Conservation (phyloP, 92 coral and sea anemone genomes). For the Palythoa caribaeorum region DNA sequence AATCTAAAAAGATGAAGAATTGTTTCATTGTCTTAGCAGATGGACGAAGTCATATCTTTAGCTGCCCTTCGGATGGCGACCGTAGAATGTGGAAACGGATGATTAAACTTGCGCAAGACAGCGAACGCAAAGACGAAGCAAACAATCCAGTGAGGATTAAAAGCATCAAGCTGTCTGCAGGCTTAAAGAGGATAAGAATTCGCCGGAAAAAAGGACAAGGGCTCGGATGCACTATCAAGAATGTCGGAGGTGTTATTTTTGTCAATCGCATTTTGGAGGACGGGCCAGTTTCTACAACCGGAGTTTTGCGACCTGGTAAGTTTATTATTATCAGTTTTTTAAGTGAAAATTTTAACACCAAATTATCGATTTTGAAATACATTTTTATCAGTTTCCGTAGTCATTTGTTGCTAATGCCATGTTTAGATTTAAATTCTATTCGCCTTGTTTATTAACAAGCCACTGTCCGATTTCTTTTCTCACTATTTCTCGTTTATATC, state of each 20-base stretch:
- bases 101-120: slow-evolving; percentile 76
- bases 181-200: slow-evolving; percentile 84
- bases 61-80: slow-evolving; percentile 85
- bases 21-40: slow-evolving; percentile 87
- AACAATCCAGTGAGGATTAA: slow-evolving; percentile 86
- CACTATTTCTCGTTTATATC: background rate
- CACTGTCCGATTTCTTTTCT: background rate
- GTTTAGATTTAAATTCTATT: background rate
- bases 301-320: slow-evolving; percentile 93
- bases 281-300: slow-evolving; percentile 92
- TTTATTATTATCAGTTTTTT: background rate
- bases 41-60: slow-evolving; percentile 77
- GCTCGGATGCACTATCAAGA: slow-evolving; percentile 93
- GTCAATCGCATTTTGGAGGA: slow-evolving; percentile 95
- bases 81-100: slow-evolving; percentile 84
- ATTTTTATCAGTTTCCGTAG: background rate
- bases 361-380: background rate
- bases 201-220: slow-evolving; percentile 86
- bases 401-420: background rate
- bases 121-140: slow-evolving; percentile 83
- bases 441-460: background rate
- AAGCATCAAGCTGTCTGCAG: slow-evolving; percentile 90
- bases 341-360: background rate
- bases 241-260: slow-evolving; percentile 92
- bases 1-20: slow-evolving; percentile 88